Conservation (phyloP, 2,888 invertebrate species). For the Formica aserva region DNA sequence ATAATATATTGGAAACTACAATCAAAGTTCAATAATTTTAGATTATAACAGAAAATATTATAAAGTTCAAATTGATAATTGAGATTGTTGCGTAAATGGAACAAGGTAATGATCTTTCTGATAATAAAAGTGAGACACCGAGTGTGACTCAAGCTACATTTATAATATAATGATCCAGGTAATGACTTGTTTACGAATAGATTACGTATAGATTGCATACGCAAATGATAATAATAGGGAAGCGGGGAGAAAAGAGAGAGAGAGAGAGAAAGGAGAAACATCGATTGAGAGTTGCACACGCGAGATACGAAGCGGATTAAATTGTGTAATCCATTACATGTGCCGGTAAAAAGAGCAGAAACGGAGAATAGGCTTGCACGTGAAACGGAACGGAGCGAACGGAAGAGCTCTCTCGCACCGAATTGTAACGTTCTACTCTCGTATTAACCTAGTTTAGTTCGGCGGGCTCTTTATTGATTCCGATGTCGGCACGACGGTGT, state of each 20-base stretch:
- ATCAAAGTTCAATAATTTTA: neutral
- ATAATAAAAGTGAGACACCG: slow-evolving; percentile 21
- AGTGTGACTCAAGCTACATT: neutral
- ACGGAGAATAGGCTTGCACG: slow-evolving; percentile 34
- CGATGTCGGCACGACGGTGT: slow-evolving; percentile 67
- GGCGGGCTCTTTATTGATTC: slow-evolving; percentile 68
- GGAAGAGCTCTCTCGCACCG: slow-evolving; percentile 54
- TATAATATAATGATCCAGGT: neutral
- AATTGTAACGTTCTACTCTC: slow-evolving; percentile 59
- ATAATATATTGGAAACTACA: neutral
- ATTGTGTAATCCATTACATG: slow-evolving; percentile 49
- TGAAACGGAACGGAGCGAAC: slow-evolving; percentile 30
- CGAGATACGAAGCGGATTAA: slow-evolving; percentile 49
- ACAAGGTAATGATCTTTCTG: neutral
- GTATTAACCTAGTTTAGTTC: slow-evolving; percentile 73
- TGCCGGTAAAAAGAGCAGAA: slow-evolving; percentile 55
- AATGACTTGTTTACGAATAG: neutral
- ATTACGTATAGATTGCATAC: neutral
- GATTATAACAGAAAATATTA: neutral
- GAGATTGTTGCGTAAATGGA: slow-evolving; percentile 4
- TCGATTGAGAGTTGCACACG: slow-evolving; percentile 33
- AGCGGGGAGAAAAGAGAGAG: neutral
- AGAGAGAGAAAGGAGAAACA: neutral
- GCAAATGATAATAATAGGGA: slow-evolving; percentile 23
- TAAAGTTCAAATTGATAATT: neutral